Conservation (phyloP, 2,113 vertebrate species). For the Corynorhinus townsendii region DNA sequence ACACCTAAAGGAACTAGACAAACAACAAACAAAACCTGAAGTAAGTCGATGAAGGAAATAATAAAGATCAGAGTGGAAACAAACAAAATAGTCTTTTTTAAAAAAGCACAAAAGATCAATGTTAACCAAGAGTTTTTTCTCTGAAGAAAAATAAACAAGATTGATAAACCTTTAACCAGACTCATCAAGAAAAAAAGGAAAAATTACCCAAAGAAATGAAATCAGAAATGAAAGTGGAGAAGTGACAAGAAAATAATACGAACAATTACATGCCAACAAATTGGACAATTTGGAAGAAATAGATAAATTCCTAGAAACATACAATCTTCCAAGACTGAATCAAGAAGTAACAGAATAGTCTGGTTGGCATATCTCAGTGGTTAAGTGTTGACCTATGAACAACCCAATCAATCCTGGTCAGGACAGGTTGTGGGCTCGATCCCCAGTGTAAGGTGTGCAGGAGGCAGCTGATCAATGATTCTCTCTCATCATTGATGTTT, state of each 20-base stretch:
- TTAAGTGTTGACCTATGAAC: too few relatives aligned
- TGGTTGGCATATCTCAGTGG: too few relatives aligned
- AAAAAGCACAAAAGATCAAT: background rate
- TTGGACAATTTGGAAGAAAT: background rate
- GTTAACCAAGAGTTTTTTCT: background rate
- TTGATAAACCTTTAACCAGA: background rate
- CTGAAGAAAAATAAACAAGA: background rate
- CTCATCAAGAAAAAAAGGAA: background rate
- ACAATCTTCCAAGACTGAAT: background rate
- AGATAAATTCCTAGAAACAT: background rate
- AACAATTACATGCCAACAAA: background rate
- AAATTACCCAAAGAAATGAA: background rate
- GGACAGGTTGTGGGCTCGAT: too few relatives aligned
- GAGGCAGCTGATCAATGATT: too few relatives aligned
- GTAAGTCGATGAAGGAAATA: background rate
- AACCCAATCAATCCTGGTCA: too few relatives aligned
- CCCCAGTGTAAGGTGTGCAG: too few relatives aligned
- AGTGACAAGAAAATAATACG: background rate
- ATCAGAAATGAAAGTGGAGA: background rate
- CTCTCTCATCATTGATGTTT: too few relatives aligned
- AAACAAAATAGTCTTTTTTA: background rate
- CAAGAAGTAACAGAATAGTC: background rate
- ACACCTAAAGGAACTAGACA: background rate
- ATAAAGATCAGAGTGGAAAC: background rate
- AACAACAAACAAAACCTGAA: background rate